phyloP scores from a whole-genome alignment of 2,888 invertebrate genomes.

The Parnassius mnemosyne region DNA sequence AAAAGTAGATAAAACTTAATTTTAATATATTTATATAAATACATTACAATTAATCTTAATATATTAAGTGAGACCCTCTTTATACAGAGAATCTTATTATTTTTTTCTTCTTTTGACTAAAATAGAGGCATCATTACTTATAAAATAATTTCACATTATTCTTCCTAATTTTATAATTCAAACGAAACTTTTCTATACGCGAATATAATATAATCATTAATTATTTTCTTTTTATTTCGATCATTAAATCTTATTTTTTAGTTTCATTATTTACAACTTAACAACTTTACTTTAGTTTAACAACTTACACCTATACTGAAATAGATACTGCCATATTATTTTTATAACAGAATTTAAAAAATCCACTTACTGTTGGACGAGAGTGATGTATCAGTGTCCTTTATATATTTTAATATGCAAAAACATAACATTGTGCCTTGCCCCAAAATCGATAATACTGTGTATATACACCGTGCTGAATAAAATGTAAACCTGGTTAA shows the following conservation, averaged over 20 bases:
- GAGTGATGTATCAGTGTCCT: conserved; percentile 39
- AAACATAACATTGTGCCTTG: conserved; percentile 38
- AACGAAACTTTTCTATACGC: neutral
- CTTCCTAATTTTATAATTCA: neutral
- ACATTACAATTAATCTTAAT: too few relatives aligned
- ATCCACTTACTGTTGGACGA: conserved; percentile 47
- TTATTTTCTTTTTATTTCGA: neutral
- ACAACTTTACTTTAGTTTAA: neutral
- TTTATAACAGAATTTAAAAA: neutral
- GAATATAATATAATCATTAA: neutral
- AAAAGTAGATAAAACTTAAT: too few relatives aligned
- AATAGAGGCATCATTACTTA: too few relatives aligned
- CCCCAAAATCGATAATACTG: conserved; percentile 41
- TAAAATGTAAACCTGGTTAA: conserved; percentile 25
- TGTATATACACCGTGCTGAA: conserved; percentile 49
- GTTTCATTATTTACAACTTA: neutral
- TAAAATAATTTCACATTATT: too few relatives aligned
- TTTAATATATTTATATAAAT: too few relatives aligned
- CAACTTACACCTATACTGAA: neutral
- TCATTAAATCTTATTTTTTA: neutral
- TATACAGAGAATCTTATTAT: too few relatives aligned
- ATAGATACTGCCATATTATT: too few relatives aligned
- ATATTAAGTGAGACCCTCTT: too few relatives aligned
- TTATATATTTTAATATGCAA: conserved; percentile 42
- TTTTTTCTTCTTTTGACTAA: too few relatives aligned